phyloP scores from a whole-genome alignment of 2,888 invertebrate species.

The Mimachlamys varia region DNA sequence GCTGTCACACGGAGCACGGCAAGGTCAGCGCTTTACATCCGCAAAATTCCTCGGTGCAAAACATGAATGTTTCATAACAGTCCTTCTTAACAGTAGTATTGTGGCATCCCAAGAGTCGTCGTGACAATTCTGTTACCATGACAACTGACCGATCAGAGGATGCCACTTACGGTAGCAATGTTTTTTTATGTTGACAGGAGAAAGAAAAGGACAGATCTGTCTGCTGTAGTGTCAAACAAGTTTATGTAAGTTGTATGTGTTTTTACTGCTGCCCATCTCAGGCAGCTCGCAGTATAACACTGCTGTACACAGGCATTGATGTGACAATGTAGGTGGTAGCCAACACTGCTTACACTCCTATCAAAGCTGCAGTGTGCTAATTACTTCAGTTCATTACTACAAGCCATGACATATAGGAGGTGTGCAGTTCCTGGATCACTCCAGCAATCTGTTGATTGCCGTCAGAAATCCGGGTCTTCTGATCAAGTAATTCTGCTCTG shows the following conservation, averaged over 20 bases:
- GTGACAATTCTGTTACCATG: slow-evolving; percentile 31
- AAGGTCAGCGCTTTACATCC: background rate
- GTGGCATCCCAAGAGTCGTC: background rate
- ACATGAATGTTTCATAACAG: slow-evolving; percentile 21
- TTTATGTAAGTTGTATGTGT: background rate
- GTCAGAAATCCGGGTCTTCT: background rate
- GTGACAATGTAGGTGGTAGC: background rate
- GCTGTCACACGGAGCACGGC: slow-evolving; percentile 4
- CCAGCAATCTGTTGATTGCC: background rate
- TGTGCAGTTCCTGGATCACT: background rate
- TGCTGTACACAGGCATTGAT: background rate
- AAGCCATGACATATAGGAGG: background rate
- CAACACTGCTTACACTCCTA: background rate
- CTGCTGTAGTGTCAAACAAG: background rate
- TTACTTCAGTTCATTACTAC: background rate
- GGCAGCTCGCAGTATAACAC: background rate
- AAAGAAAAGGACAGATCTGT: background rate
- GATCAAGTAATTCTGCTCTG: background rate
- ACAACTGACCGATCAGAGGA: background rate
- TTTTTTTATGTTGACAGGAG: background rate
- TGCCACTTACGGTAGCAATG: background rate
- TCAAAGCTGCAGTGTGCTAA: background rate
- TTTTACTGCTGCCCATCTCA: background rate
- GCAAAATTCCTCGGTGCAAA: background rate
- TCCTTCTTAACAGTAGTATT: background rate